A percentile compares a stretch with the other conserved stretches of the same genome.
Evolutionary conservation across 92 coral and sea anemone species (phyloP).

Genomic region (Phymanthus crucifer): DNA sequence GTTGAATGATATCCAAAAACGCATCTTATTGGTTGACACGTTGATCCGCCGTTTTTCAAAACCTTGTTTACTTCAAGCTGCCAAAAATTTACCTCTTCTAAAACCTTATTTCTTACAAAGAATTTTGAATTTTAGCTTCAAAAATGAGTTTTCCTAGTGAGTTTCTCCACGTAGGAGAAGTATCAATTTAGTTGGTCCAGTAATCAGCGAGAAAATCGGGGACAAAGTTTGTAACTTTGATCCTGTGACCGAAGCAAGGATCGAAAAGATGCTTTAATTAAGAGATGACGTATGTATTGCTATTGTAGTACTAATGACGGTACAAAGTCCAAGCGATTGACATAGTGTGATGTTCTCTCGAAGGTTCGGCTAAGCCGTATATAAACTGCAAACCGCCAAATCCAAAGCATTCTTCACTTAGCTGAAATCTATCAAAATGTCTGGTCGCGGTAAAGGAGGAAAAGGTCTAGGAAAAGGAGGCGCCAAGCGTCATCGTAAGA

Average conservation of each 20-base stretch:
- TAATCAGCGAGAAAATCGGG: neutral
- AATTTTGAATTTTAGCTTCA: neutral
- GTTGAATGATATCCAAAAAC: neutral
- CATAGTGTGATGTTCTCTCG: neutral
- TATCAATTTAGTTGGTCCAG: neutral
- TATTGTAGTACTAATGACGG: neutral
- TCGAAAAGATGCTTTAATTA: neutral
- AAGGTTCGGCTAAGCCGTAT: neutral
- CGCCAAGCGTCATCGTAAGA: constrained; percentile 92
- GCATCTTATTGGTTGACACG: neutral
- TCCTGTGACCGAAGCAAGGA: neutral
- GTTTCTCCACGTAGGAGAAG: neutral
- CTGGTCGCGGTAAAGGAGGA: constrained; percentile 86
- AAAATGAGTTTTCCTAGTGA: neutral
- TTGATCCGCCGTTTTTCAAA: constrained; percentile 11
- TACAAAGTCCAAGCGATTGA: neutral
- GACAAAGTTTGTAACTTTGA: neutral
- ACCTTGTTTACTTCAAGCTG: neutral
- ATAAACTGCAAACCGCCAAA: neutral
- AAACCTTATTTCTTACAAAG: neutral
- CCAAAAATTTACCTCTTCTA: neutral
- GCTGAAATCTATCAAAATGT: constrained; percentile 17
- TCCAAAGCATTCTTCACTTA: neutral
- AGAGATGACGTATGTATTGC: constrained; percentile 1
- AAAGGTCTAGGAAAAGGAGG: constrained; percentile 92